Percentiles rank a stretch among this genome's conserved stretches.
Conservation (phyloP, 2,888 invertebrate species). For the Hirudinaria manillensis region DNA sequence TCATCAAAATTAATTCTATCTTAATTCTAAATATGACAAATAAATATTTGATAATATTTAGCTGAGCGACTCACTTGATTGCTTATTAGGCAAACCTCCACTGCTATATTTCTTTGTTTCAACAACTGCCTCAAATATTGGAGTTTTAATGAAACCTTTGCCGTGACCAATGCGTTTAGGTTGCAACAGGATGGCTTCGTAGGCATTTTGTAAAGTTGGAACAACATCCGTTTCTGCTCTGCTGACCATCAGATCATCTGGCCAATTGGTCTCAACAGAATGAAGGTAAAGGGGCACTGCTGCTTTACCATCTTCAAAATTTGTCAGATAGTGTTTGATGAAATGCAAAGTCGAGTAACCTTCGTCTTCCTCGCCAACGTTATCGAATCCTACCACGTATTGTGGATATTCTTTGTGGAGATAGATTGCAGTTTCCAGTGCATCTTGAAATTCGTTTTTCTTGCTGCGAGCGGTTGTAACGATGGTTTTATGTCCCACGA, state of each 20-base stretch:
- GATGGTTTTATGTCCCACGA: constrained; percentile 34
- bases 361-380: constrained; percentile 40
- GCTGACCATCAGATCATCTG: constrained; percentile 38
- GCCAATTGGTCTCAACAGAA: constrained; percentile 40
- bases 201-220: constrained; percentile 40
- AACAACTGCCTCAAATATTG: constrained; percentile 36
- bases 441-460: constrained; percentile 28
- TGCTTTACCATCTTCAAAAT: background rate
- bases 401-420: constrained; percentile 36
- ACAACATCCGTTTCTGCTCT: constrained; percentile 34
- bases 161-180: constrained; percentile 41
- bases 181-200: constrained; percentile 40
- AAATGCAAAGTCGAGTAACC: constrained; percentile 38
- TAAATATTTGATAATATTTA: no score
- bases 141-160: constrained; percentile 40
- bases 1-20: background rate
- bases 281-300: constrained; percentile 37
- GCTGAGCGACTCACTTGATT: constrained; percentile 37
- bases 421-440: constrained; percentile 23
- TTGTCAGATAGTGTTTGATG: constrained; percentile 30
- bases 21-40: no score
- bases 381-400: constrained; percentile 38
- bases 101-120: constrained; percentile 34
- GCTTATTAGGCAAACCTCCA: constrained; percentile 36
- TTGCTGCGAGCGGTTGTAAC: background rate